Base-by-base conservation (phyloP, 2,888 invertebrate species). In the Diarsia dahlii region DNA sequence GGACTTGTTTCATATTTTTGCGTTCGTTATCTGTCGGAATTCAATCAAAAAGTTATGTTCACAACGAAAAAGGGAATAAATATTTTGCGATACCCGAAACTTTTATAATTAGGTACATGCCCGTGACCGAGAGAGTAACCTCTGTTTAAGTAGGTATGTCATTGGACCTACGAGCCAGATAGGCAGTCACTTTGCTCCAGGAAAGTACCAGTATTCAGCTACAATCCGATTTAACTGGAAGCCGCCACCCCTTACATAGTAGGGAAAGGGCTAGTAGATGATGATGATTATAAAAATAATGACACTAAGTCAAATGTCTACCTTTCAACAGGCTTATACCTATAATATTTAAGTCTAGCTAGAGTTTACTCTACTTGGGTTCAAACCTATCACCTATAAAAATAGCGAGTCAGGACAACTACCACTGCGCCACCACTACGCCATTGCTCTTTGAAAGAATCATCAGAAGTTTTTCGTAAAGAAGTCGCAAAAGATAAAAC, bases 31-130 rank as follows among this genome's bases (percentile, higher is more conserved):
- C 48, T 23, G 39, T 20, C n/a, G 34, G 56, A 58, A 78, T 78
- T 46, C 71, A 78, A 77, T 78, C 56, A 58, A 78, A 77, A 64
- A 76, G 76, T 76, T 62, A 20, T 28, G 45, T 64, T 71, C 62
- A 2, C 13, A 46, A 64, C 71, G 45, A 34, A 45, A 45, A 45
- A 63, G 18, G 28, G 28, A 23, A 46, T 46, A 46, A n/a, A 76
- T 48, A 48, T 70, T 34, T 63, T 63, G 50, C 18, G 28, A n/a
- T 18, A 45, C 56, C 54, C 23, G 23, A 50, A 77, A 78, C 45
- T 78, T 78, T 78, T 78, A 58, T 58, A 78, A 78, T 78, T 68
- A 68, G 13, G 39, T 52, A 48, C 34, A 23, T 12, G 46, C 46
- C 13, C 1, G 46, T 15, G 45, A 50, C 13, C 2, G 46, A 18